phyloP scores from a whole-genome alignment of 2,888 invertebrate species.

The Lycia hirtaria region DNA sequence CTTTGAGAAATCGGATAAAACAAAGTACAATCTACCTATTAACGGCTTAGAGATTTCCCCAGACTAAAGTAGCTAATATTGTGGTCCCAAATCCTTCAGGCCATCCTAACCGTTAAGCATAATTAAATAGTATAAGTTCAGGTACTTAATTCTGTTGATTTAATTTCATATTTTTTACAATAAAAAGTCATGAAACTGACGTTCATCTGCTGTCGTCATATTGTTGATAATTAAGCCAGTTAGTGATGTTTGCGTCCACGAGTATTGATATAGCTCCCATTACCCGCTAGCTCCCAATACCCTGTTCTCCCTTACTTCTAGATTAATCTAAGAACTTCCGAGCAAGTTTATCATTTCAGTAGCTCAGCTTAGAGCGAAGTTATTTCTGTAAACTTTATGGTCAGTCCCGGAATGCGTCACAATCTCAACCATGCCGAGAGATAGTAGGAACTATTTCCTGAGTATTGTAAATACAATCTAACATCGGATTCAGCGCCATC shows the following conservation, averaged over 20 bases:
- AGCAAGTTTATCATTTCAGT: background rate
- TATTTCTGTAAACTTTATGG: slow-evolving; percentile 3
- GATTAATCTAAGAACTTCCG: background rate
- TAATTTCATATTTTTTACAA: too few species aligned
- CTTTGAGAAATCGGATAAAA: too few species aligned
- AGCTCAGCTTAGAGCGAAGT: background rate
- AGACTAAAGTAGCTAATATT: too few species aligned
- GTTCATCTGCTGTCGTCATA: too few species aligned
- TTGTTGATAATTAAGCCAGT: background rate
- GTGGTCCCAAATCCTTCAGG: too few species aligned
- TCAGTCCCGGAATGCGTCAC: slow-evolving; percentile 3
- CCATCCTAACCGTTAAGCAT: too few species aligned
- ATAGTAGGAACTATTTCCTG: slow-evolving; percentile 1
- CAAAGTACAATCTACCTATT: too few species aligned
- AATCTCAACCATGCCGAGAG: background rate
- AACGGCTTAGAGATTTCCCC: too few species aligned
- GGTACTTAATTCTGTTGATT: too few species aligned
- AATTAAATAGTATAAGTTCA: too few species aligned
- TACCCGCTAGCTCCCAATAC: background rate
- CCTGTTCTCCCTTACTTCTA: slow-evolving; percentile 1
- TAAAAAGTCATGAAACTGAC: too few species aligned
- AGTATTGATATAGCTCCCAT: background rate
- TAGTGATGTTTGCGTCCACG: slow-evolving; percentile 10
- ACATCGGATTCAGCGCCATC: background rate
- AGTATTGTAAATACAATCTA: slow-evolving; percentile 11